Percentiles rank a stretch among this genome's conserved stretches.
These are phyloP conservation scores for Sylvicola fuscatus DNA, from an alignment of 2,888 invertebrate genomes.

Conservation along the genomic window DNA sequence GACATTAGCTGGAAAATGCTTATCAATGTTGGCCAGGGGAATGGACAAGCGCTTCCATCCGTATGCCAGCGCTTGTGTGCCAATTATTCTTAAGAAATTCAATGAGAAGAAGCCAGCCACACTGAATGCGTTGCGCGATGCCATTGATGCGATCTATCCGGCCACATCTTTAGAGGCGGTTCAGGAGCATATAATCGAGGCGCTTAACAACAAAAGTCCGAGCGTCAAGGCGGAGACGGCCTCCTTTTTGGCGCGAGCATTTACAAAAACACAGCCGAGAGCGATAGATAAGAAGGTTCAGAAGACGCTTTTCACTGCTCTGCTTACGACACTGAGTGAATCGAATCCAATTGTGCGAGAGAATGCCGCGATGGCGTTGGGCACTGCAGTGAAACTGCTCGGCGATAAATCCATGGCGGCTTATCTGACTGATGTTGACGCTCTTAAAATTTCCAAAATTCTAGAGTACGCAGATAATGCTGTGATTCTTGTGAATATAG, in stretches of 20 bases:
- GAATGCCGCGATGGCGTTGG: slow-evolving; percentile 79
- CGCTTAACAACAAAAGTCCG: slow-evolving; percentile 82
- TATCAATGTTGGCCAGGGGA: slow-evolving; percentile 65
- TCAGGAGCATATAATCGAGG: slow-evolving; percentile 67
- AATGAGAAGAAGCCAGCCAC: slow-evolving; percentile 92
- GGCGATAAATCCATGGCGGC: slow-evolving; percentile 78
- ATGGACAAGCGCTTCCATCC: slow-evolving; percentile 71
- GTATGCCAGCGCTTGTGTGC: slow-evolving; percentile 58
- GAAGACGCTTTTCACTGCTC: slow-evolving; percentile 55
- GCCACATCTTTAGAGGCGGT: slow-evolving; percentile 67
- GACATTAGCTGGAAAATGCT: slow-evolving; percentile 62
- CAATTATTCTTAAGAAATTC: slow-evolving; percentile 80
- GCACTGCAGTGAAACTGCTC: slow-evolving; percentile 82
- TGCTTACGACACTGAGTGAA: slow-evolving; percentile 44
- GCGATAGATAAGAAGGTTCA: slow-evolving; percentile 76
- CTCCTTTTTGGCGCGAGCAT: slow-evolving; percentile 54
- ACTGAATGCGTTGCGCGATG: slow-evolving; percentile 67
- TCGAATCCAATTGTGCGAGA: slow-evolving; percentile 80
- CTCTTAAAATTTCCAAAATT: slow-evolving; percentile 79
- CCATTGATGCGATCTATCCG: slow-evolving; percentile 69
- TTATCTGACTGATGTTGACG: slow-evolving; percentile 74
- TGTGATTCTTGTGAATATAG: slow-evolving; percentile 54
- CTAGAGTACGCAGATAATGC: slow-evolving; percentile 90
- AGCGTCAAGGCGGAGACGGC: slow-evolving; percentile 75
- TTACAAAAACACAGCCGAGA: slow-evolving; percentile 59